A percentile compares a stretch with the other conserved stretches of the same genome.
These are phyloP conservation scores for Meiosimyza platycephala DNA, from an alignment of 2,888 invertebrate genomes.

Conservation along the genomic window DNA sequence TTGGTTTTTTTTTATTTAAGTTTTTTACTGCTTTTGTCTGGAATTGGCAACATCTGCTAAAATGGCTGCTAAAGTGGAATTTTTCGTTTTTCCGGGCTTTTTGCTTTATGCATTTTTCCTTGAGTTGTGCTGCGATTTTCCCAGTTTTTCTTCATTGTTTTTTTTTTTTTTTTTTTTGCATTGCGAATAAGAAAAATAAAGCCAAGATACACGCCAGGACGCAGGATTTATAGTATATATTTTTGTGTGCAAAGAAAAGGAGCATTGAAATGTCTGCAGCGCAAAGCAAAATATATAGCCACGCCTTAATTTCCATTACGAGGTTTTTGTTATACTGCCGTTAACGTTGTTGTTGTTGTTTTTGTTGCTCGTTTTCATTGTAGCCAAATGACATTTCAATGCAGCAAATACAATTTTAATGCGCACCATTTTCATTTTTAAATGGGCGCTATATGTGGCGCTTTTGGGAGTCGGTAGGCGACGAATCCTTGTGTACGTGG, in stretches of 20 bases:
- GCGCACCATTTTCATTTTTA: conserved; percentile 23
- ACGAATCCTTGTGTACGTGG: too few species aligned
- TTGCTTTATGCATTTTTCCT: too few species aligned
- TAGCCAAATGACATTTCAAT: conserved; percentile 34
- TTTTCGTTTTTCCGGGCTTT: conserved; percentile 18
- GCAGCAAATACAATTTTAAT: conserved; percentile 31
- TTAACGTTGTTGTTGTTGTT: conserved; percentile 22
- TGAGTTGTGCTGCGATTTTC: too few species aligned
- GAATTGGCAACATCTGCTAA: conserved; percentile 36
- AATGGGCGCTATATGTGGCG: neutral
- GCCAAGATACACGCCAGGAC: conserved; percentile 8
- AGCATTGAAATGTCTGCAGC: neutral
- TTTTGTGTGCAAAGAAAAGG: too few species aligned
- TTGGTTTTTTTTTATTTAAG: neutral
- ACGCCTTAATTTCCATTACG: conserved; percentile 30
- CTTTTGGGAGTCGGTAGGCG: neutral
- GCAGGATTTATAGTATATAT: neutral
- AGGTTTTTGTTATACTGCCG: neutral
- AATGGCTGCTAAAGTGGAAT: conserved; percentile 34
- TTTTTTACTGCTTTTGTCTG: conserved; percentile 30
- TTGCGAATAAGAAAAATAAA: too few species aligned
- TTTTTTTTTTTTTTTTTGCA: too few species aligned
- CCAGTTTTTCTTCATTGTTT: too few species aligned
- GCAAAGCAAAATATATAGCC: conserved; percentile 3
- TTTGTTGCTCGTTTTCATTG: conserved; percentile 4